Percentiles rank a stretch among this genome's conserved stretches.
Evolutionary conservation across 2,888 invertebrate genomes (phyloP).

Genomic region (Cremastinae sp.): DNA sequence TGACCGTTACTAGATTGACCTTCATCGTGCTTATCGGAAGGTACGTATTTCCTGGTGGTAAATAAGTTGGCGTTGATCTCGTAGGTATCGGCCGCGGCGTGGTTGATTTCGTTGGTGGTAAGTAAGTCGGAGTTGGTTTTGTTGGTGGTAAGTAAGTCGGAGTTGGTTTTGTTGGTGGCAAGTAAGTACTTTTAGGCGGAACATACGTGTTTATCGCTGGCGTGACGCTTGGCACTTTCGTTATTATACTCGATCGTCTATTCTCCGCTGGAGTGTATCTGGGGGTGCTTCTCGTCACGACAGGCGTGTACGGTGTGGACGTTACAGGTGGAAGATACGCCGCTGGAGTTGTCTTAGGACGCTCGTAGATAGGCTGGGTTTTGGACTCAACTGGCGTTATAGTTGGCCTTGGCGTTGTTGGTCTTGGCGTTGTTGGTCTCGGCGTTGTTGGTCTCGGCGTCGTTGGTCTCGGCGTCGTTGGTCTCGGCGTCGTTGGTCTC

Average conservation of each 20-base stretch:
- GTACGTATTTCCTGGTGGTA: constrained; percentile 3
- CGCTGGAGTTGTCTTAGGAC: neutral
- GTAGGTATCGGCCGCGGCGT: constrained; percentile 15
- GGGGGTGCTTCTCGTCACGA: no score
- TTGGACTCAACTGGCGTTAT: constrained; percentile 16
- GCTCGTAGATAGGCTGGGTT: neutral
- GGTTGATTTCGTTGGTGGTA: constrained; percentile 11
- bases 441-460: neutral
- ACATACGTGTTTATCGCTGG: no score
- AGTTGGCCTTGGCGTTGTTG: constrained; percentile 39
- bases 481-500: constrained; percentile 48
- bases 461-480: constrained; percentile 1
- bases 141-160: no score
- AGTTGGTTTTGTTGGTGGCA: no score
- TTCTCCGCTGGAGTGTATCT: constrained; percentile 24
- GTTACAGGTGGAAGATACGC: no score
- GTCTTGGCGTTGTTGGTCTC: no score
- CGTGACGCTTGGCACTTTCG: no score
- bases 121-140: neutral
- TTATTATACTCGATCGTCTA: neutral
- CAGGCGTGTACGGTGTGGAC: no score
- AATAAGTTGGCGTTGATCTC: constrained; percentile 24
- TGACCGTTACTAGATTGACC: no score
- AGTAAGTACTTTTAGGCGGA: no score
- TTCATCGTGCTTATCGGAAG: constrained; percentile 72